These are phyloP conservation scores for Willisornis vidua DNA, from an alignment of 2,113 vertebrate species.

Conservation along the genomic window DNA sequence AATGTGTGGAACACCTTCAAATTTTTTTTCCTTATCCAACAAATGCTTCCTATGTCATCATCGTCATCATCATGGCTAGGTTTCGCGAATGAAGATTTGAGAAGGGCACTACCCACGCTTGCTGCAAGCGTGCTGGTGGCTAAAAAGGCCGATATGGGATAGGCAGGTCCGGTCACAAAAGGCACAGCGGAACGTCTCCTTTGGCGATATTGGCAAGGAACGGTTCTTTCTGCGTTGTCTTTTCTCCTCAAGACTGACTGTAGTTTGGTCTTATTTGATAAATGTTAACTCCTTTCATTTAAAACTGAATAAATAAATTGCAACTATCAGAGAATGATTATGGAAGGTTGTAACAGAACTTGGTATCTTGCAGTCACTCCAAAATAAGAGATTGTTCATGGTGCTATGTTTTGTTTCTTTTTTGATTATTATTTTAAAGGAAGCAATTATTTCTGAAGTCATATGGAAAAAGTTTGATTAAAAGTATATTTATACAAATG, in stretches of 20 bases:
- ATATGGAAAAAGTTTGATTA: neutral
- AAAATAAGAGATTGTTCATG: neutral
- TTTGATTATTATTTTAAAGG: neutral
- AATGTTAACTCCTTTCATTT: neutral
- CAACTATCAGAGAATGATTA: neutral
- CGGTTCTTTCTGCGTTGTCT: no score
- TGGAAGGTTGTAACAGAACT: neutral
- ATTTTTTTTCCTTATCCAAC: neutral
- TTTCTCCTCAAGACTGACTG: no score
- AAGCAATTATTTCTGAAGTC: neutral
- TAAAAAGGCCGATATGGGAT: no score
- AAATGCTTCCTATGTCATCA: neutral
- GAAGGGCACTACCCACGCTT: no score
- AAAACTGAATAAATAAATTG: neutral
- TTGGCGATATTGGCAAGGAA: no score
- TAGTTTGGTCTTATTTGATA: neutral
- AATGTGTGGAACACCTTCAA: slow-evolving; percentile 4
- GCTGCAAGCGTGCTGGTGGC: no score
- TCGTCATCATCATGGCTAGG: no score
- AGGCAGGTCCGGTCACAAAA: no score
- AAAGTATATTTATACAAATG: neutral
- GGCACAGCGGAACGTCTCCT: no score
- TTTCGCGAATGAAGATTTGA: no score
- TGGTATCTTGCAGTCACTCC: neutral
- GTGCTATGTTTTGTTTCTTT: neutral